phyloP scores from a whole-genome alignment of 1,140 invertebrate genomes.

The Drosophila ambigua region DNA sequence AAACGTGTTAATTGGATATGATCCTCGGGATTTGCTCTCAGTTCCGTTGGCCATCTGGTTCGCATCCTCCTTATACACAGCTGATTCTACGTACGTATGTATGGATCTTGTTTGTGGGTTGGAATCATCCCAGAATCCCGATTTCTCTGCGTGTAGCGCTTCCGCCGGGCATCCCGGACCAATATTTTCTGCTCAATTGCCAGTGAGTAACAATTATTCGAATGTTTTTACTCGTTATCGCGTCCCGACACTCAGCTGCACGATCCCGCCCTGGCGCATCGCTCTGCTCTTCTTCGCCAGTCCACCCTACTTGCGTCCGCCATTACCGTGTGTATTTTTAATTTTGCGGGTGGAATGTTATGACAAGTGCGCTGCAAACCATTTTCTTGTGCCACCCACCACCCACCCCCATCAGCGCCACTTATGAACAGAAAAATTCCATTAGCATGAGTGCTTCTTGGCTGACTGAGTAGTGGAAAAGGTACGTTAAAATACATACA shows the following conservation, averaged over 20 bases:
- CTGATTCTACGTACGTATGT: too few relatives aligned
- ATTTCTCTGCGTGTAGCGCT: not conserved
- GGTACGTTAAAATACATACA: too few relatives aligned
- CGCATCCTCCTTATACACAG: too few relatives aligned
- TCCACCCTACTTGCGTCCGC: slow-evolving; percentile 30
- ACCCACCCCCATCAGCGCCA: not conserved
- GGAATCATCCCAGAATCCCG: too few relatives aligned
- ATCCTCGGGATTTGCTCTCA: too few relatives aligned
- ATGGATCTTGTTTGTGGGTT: too few relatives aligned
- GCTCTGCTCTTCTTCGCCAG: not conserved
- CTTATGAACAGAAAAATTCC: slow-evolving; percentile 34
- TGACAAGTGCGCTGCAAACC: slow-evolving; percentile 63
- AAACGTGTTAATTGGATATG: too few relatives aligned
- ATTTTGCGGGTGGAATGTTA: slow-evolving; percentile 58
- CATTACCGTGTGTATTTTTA: slow-evolving; percentile 61
- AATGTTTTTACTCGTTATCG: slow-evolving; percentile 54
- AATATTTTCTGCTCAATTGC: slow-evolving; percentile 55
- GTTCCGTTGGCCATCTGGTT: too few relatives aligned
- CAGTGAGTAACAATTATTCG: slow-evolving; percentile 71
- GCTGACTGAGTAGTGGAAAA: slow-evolving; percentile 12
- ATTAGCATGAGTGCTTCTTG: slow-evolving; percentile 36
- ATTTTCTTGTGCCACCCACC: slow-evolving; percentile 4
- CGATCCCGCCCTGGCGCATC: not conserved
- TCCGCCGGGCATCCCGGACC: slow-evolving; percentile 27
- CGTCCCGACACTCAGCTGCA: not conserved